phyloP scores from a whole-genome alignment of 1,140 invertebrate species.

The Calephelis nemesis region DNA sequence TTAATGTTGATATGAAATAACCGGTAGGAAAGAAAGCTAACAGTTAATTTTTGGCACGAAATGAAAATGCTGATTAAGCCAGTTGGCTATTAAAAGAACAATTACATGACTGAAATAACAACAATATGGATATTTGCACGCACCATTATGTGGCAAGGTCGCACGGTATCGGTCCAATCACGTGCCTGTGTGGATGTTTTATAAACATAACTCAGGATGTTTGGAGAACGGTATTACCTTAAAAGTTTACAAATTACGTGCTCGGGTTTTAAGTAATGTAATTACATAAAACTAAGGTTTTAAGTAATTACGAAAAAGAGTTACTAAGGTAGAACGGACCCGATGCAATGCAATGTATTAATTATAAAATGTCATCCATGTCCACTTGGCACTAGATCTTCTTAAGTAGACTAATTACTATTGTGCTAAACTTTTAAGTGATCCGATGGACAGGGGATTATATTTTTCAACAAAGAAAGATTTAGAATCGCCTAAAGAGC shows the following conservation, averaged over 20 bases:
- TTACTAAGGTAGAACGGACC: too few species aligned
- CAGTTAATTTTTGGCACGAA: neutral
- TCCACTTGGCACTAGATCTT: too few species aligned
- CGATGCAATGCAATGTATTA: too few species aligned
- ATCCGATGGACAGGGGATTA: too few species aligned
- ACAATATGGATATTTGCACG: conserved; percentile 31
- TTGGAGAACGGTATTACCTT: conserved; percentile 37
- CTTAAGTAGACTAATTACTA: too few species aligned
- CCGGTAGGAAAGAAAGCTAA: neutral
- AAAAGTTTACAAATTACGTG: neutral
- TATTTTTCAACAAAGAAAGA: too few species aligned
- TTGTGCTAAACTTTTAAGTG: too few species aligned
- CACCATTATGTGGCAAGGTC: conserved; percentile 43
- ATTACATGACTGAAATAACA: conserved; percentile 9
- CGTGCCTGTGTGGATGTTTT: conserved; percentile 45
- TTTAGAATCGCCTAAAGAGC: too few species aligned
- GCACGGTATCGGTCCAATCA: conserved; percentile 31
- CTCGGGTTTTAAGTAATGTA: neutral
- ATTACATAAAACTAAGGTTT: too few species aligned
- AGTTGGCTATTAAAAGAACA: neutral
- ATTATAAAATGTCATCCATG: too few species aligned
- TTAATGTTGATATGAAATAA: too few species aligned
- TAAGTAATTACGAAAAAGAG: too few species aligned
- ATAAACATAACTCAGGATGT: conserved; percentile 52
- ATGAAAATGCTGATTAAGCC: neutral